These are phyloP conservation scores for Echinops telfairi DNA, from an alignment of 2,113 vertebrate species.

Conservation along the genomic window DNA sequence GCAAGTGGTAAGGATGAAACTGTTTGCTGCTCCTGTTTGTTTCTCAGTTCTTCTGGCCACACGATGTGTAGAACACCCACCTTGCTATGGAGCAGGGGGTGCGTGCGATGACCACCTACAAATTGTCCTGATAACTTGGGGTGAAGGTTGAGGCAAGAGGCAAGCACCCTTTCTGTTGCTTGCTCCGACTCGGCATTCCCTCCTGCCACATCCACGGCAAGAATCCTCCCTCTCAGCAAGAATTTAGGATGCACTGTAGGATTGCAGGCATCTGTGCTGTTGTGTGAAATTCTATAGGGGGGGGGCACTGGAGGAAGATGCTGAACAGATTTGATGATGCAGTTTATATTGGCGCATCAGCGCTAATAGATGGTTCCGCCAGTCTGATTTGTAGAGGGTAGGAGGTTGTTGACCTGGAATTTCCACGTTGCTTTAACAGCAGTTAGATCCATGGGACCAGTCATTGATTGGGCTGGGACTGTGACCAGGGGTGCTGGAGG, in stretches of 20 bases:
- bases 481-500: neutral
- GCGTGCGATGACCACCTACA: slow-evolving; percentile 50
- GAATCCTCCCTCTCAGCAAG: slow-evolving; percentile 50
- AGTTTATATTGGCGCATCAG: neutral
- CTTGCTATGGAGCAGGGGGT: neutral
- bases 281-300: slow-evolving; percentile 59
- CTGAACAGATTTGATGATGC: neutral
- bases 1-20: neutral
- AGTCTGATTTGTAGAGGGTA: neutral
- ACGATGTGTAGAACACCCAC: neutral
- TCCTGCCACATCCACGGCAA: neutral
- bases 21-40: neutral
- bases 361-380: neutral
- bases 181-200: slow-evolving; percentile 45
- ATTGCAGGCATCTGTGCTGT: slow-evolving; percentile 64
- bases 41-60: neutral
- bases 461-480: too few species aligned
- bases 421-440: neutral
- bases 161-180: neutral
- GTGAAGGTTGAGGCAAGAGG: neutral
- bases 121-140: slow-evolving; percentile 39
- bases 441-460: neutral
- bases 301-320: slow-evolving; percentile 41
- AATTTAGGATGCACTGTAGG: slow-evolving; percentile 27
- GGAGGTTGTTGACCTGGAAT: neutral